Base-by-base conservation (phyloP, 2,113 vertebrate genomes). In the Narcine bancroftii region DNA sequence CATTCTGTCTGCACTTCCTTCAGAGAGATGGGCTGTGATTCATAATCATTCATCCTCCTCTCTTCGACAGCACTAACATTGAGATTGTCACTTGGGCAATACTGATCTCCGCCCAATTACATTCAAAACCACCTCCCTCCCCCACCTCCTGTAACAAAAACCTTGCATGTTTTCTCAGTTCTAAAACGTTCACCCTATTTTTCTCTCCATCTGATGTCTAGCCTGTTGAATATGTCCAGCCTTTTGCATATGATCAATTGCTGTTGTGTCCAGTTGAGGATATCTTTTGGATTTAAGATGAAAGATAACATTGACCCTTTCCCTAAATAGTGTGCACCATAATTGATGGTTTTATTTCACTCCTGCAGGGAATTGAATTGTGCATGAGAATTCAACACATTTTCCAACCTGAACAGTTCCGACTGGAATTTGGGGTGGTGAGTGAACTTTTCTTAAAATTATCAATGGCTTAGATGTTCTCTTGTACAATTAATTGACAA, bases 371-470 rank as follows among this genome's bases (percentile, higher is more conserved):
- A 60, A 69, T 91, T 47, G 63, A 47, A 17, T 47, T 69, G 89
- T 33, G 24, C 89, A 69, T 45, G 21, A 47, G 42, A 29, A 15
- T 91, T 69, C 65, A 66, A 91, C 63, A 47, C 39, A 47, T 11
- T 91, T 47, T 47, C 63, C 21, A 39, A 91, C 42, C 39, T 15
- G n/a, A 65, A 26, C 85, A 13, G 63, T 21, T 26, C 45, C 65
- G n/a, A n/a, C 15, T 91, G 39, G 39, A 26, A 71, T 33, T 66
- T 87, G 29, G 26, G 29, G 39, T 69, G 39, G 89, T 91, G 47
- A 91, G 89, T 91, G 89, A 17, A 17, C 26, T 33, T 91, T 65
- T n/a, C n/a, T n/a, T 89, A 4, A 65, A 89, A 42, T 89, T 39
- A 39, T 36, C 33, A 69, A 24, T 29, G 45, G 24, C 10, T 89